These are phyloP conservation scores for Rhinogobio ventralis DNA, from an alignment of 2,797 vertebrate species.

Conservation along the genomic window DNA sequence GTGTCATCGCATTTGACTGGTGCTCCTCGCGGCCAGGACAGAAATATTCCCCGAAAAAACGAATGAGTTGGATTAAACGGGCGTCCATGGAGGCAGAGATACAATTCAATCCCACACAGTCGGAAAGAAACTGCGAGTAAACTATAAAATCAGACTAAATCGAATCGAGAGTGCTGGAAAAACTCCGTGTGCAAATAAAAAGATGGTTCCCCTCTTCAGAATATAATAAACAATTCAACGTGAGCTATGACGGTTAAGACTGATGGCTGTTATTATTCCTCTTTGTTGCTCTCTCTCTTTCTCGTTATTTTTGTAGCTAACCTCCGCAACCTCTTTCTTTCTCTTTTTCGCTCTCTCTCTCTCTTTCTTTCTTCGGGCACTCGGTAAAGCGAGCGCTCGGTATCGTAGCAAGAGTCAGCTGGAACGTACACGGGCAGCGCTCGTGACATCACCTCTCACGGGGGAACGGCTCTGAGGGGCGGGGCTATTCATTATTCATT, in stretches of 20 bases:
- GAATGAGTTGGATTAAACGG: slow-evolving; percentile 54
- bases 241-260: slow-evolving; percentile 67
- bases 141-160: slow-evolving; percentile 28
- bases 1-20: slow-evolving; percentile 42
- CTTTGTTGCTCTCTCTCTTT: slow-evolving; percentile 62
- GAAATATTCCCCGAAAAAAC: slow-evolving; percentile 61
- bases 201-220: slow-evolving; percentile 38
- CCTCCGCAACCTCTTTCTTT: slow-evolving; percentile 56
- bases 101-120: slow-evolving; percentile 20
- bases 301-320: slow-evolving; percentile 64
- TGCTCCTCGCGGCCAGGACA: slow-evolving; percentile 53
- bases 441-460: slow-evolving; percentile 82
- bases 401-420: slow-evolving; percentile 77
- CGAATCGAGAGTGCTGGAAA: not conserved
- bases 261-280: slow-evolving; percentile 68
- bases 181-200: slow-evolving; percentile 31
- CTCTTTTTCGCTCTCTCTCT: slow-evolving; percentile 46
- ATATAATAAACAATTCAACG: slow-evolving; percentile 70
- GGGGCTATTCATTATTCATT: slow-evolving; percentile 73
- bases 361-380: slow-evolving; percentile 52
- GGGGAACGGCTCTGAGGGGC: slow-evolving; percentile 73
- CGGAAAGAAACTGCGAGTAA: slow-evolving; percentile 62
- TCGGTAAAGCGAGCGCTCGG: slow-evolving; percentile 58
- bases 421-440: slow-evolving; percentile 84
- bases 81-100: slow-evolving; percentile 62